A percentile compares a stretch with the other conserved stretches of the same genome.
Evolutionary conservation across 1,140 invertebrate species (phyloP).

Genomic region (Hyposmocoma kahamanoa): DNA sequence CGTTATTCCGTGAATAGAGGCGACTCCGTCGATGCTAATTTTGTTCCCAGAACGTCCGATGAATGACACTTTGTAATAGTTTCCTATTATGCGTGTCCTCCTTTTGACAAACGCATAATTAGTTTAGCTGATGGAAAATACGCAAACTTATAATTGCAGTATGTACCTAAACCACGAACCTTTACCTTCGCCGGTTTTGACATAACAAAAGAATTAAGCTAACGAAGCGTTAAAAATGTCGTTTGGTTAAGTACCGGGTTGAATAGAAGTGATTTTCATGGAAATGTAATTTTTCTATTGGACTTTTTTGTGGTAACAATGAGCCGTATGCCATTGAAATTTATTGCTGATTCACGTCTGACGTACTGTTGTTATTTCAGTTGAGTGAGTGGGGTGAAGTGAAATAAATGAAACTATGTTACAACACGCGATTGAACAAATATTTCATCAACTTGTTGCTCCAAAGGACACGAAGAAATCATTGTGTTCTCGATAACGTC

Average conservation of each 20-base stretch:
- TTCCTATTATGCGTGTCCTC: slow-evolving; percentile 16
- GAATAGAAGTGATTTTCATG: slow-evolving; percentile 1
- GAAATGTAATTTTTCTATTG: slow-evolving; percentile 1
- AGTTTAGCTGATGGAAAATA: neutral
- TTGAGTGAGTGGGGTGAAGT: slow-evolving; percentile 60
- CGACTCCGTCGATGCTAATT: slow-evolving; percentile 43
- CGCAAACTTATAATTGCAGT: neutral
- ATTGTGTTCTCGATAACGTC: slow-evolving; percentile 47
- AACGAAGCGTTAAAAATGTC: too few species aligned
- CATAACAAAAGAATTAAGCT: too few species aligned
- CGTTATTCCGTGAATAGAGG: slow-evolving; percentile 39
- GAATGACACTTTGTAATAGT: slow-evolving; percentile 23
- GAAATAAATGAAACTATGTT: slow-evolving; percentile 69
- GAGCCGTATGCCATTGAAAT: slow-evolving; percentile 35
- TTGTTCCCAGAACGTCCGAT: slow-evolving; percentile 23
- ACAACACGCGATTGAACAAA: slow-evolving; percentile 66
- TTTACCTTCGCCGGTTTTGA: neutral
- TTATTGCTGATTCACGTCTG: slow-evolving; percentile 54
- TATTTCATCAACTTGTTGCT: slow-evolving; percentile 68
- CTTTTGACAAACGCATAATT: slow-evolving; percentile 17
- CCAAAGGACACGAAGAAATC: slow-evolving; percentile 44
- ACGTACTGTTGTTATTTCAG: slow-evolving; percentile 57
- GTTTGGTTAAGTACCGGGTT: too few species aligned
- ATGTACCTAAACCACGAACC: neutral
- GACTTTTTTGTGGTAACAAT: slow-evolving; percentile 13